A percentile compares a stretch with the other conserved stretches of the same genome.
phyloP scores from a whole-genome alignment of 2,113 vertebrate genomes.

The Vidua chalybeata region DNA sequence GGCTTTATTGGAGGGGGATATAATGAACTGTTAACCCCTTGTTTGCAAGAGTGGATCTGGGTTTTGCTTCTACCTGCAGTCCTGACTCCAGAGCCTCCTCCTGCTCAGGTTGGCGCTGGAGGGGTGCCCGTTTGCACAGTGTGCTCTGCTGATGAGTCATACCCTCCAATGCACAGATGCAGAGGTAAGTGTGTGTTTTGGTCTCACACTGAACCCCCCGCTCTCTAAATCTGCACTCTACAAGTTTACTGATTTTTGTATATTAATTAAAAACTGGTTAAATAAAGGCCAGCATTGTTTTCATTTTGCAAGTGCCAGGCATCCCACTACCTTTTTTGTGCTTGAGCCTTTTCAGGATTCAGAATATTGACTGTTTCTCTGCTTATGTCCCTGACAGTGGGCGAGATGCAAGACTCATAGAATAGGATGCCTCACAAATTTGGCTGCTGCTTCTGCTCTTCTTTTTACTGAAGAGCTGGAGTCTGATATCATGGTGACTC shows the following conservation, averaged over 20 bases:
- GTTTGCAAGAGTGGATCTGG: neutral
- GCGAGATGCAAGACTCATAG: neutral
- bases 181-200: neutral
- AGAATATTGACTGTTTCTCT: neutral
- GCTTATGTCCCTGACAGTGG: neutral
- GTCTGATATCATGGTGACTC: neutral
- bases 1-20: neutral
- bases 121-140: accelerated
- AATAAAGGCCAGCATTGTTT: neutral
- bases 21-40: neutral
- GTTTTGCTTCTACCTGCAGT: neutral
- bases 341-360: neutral
- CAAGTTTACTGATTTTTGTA: neutral
- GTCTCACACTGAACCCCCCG: neutral
- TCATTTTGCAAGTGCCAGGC: neutral
- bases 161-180: neutral
- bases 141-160: neutral
- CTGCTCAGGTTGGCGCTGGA: neutral
- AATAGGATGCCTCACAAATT: neutral
- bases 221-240: neutral
- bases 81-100: neutral
- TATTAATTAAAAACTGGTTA: neutral
- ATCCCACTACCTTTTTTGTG: neutral
- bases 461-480: neutral
- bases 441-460: neutral